Base-by-base conservation (phyloP, 2,113 vertebrate species). In the Macroglossus sobrinus region DNA sequence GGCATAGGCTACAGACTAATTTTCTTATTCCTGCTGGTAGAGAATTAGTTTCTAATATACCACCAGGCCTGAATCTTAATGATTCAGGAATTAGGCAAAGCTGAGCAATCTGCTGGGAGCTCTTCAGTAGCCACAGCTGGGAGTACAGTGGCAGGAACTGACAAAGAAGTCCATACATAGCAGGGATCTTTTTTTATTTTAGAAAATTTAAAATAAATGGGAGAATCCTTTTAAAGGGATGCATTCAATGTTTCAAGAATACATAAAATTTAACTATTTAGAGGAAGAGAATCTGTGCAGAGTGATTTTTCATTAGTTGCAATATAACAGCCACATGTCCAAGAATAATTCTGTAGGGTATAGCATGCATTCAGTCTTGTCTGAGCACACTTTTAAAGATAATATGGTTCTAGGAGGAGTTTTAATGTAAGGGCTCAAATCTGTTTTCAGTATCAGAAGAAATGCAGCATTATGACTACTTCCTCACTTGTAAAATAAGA, bases 1-100 rank as follows among this genome's bases (percentile, higher is more conserved):
- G 94, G 93, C 72, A 82, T 38, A 96, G 81, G 78, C 95, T 97
- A 78, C 55, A 94, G 76, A 93, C 88, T 89, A 74, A 96, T 97
- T 94, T 97, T 96, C 93, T 93, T 95, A 96, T 91, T 94, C 91
- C 96, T 94, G 93, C 96, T 94, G 88, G 61, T 91, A 63, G 68
- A 94, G 92, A 97, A 96, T 97, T 96, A 94, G 94, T 96, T 97
- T 97, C 94, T 91, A 97, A 97, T 98, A 97, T 86, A 98, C 93
- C 91, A 95, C 94, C 82, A 95, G 88, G 89, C 72, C 55, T 97
- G 97, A 93, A 96, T 98, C 91, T 95, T 96, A 97, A 96, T 97
- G 97, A 97, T 94, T 97, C 82, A 95, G 88, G 95, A 96, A 96
- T 97, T 91, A 97, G 89, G 91, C 72, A 91, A 95, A 96, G 88